These are phyloP conservation scores for Rhinolophus ferrumequinum DNA, from an alignment of 2,113 vertebrate genomes.

Conservation along the genomic window DNA sequence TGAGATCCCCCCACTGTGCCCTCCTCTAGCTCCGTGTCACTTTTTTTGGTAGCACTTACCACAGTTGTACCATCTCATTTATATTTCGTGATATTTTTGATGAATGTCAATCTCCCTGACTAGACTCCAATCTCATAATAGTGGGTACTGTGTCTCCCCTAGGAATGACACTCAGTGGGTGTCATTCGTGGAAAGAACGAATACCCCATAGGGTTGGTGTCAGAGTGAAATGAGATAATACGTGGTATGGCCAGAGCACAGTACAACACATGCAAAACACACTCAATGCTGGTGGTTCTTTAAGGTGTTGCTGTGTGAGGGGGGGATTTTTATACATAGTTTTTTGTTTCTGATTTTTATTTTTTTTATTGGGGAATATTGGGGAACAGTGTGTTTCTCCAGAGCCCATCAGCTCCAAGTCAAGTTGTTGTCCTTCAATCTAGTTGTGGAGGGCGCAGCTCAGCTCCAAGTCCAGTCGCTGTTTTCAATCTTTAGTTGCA, in stretches of 20 bases:
- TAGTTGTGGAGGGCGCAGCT: too few species aligned
- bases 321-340: background rate
- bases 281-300: background rate
- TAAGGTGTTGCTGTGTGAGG: background rate
- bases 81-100: background rate
- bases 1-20: background rate
- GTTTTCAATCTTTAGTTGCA: too few species aligned
- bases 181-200: background rate
- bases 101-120: background rate
- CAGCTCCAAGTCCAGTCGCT: too few species aligned
- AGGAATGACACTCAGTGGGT: background rate
- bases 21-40: background rate
- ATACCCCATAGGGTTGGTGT: background rate
- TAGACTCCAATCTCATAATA: background rate
- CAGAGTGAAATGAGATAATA: background rate
- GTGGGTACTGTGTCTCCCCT: fast-evolving
- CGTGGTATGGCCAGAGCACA: fast-evolving
- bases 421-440: too few species aligned
- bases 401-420: too few species aligned
- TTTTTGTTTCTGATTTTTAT: too few species aligned
- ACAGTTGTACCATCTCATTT: background rate
- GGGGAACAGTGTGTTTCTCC: too few species aligned
- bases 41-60: background rate
- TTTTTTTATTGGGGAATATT: too few species aligned
- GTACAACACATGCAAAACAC: background rate